Percentiles rank a stretch among this genome's conserved stretches.
phyloP scores from a whole-genome alignment of 2,888 invertebrate genomes.

The Liposcelis brunnea region DNA sequence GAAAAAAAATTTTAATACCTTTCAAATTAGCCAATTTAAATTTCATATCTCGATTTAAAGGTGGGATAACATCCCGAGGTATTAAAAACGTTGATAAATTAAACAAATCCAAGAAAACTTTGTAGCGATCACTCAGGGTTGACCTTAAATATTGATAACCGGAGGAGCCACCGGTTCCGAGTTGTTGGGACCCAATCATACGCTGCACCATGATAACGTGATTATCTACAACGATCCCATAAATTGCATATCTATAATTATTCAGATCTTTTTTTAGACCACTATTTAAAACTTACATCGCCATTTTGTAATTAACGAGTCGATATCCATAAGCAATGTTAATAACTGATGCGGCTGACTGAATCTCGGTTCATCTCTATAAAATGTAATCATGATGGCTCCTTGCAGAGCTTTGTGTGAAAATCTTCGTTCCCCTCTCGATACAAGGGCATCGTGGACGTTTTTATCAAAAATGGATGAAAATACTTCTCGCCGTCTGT shows the following conservation, averaged over 20 bases:
- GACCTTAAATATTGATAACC: slow-evolving; percentile 96
- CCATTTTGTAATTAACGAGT: slow-evolving; percentile 97
- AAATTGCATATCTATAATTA: no score
- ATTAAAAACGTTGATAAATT: slow-evolving; percentile 93
- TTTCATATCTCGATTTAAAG: slow-evolving; percentile 68
- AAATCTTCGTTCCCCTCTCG: slow-evolving; percentile 75
- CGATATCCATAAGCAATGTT: slow-evolving; percentile 91
- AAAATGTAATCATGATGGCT: slow-evolving; percentile 94
- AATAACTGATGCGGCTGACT: slow-evolving; percentile 95
- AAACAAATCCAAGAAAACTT: slow-evolving; percentile 93
- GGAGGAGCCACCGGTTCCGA: slow-evolving; percentile 95
- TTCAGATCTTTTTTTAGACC: no score
- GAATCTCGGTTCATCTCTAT: slow-evolving; percentile 92
- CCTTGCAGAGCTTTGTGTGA: slow-evolving; percentile 87
- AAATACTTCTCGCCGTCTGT: slow-evolving; percentile 67
- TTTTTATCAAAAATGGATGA: slow-evolving; percentile 75
- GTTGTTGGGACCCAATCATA: slow-evolving; percentile 92
- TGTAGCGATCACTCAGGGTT: slow-evolving; percentile 95
- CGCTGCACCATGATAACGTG: slow-evolving; percentile 97
- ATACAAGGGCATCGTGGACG: slow-evolving; percentile 65
- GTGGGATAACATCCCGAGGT: slow-evolving; percentile 80
- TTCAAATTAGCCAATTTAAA: slow-evolving; percentile 33
- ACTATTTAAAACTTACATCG: slow-evolving; percentile 52
- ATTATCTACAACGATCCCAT: slow-evolving; percentile 68
- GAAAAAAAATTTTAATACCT: background rate